These are phyloP conservation scores for Archips crataeganus DNA, from an alignment of 2,888 invertebrate species.

Conservation along the genomic window DNA sequence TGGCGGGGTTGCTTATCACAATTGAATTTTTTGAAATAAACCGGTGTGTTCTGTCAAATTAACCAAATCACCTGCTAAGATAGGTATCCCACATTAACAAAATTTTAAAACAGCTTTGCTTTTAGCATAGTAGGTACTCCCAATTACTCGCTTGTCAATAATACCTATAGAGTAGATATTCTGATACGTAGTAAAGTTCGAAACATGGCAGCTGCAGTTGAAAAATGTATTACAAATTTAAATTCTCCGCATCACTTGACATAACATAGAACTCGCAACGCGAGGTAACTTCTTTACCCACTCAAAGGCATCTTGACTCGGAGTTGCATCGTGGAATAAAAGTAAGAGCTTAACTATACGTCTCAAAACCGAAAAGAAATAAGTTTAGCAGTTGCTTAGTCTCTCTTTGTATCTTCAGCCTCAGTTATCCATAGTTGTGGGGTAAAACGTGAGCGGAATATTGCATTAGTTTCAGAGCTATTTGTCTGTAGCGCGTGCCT, in stretches of 20 bases:
- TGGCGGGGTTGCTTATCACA: too few species aligned
- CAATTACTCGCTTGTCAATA: too few species aligned
- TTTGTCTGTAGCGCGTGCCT: constrained; percentile 53
- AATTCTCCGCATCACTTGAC: constrained; percentile 51
- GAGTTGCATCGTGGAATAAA: constrained; percentile 29
- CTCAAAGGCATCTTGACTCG: constrained; percentile 50
- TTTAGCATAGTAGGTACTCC: too few species aligned
- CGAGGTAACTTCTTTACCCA: constrained; percentile 52
- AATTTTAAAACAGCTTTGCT: too few species aligned
- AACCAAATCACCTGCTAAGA: too few species aligned
- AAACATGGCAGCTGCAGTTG: constrained; percentile 22
- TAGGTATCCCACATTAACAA: too few species aligned
- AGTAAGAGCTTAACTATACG: constrained; percentile 23
- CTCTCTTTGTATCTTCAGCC: constrained; percentile 49
- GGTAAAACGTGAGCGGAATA: constrained; percentile 57
- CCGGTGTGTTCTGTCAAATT: too few species aligned
- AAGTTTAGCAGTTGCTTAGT: constrained; percentile 42
- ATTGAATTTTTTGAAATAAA: too few species aligned
- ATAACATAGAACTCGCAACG: constrained; percentile 49
- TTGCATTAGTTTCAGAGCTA: constrained; percentile 55
- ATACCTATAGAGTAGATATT: too few species aligned
- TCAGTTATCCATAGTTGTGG: constrained; percentile 51
- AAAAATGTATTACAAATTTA: constrained; percentile 47
- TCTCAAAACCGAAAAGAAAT: constrained; percentile 47
- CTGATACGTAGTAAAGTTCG: constrained; percentile 6